Base-by-base conservation (phyloP, 1,140 invertebrate genomes). In the Sycophila sp. region DNA sequence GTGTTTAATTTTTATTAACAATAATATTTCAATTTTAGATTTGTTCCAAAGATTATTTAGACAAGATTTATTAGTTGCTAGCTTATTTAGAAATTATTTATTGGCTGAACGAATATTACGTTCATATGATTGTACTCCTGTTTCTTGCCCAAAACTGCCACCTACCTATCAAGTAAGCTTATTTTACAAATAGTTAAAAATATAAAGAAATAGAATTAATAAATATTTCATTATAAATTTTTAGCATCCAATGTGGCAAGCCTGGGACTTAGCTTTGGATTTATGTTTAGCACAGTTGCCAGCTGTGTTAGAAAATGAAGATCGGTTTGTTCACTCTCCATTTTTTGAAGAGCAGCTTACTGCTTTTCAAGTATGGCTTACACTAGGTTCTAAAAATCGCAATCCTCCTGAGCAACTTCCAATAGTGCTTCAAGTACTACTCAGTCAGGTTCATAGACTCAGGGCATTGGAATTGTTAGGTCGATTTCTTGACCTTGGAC, bases 281-380 rank as follows among this genome's bases (percentile, higher is more conserved):
- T 87, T 97, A 56, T 97, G 94, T 77, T 87, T 99, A 53, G 90
- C 93, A 65, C 97, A 99, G 83, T 87, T 99, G 71, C 94, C 94
- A 11, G 88, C 87, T 30, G 91, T 97, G 75, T 79, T 94, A 49
- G 89, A 91, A 59, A 87, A 88, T 2, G 89, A 90, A 49, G 87
- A 90, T 17, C 84, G 86, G 42, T 95, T 94, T 84, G 81, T 87
- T 15, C 94, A 96, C 82, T 92, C 96, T 73, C 92, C 94, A 34
- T 99, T 99, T 87, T 99, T 99, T 84, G 94, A 98, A 83, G 96
- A 99, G 80, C 98, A 99, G 87, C 87, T 99, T 47, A 98, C 97
- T 24, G 98, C 98, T n/a, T 99, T 99, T 85, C 94, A 99, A 88
- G 93, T 95, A 17, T 99, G 98, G 98, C 87, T 99, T 2, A 91